Conservation (phyloP, 2,888 invertebrate species). For the Heliconius cydno region DNA sequence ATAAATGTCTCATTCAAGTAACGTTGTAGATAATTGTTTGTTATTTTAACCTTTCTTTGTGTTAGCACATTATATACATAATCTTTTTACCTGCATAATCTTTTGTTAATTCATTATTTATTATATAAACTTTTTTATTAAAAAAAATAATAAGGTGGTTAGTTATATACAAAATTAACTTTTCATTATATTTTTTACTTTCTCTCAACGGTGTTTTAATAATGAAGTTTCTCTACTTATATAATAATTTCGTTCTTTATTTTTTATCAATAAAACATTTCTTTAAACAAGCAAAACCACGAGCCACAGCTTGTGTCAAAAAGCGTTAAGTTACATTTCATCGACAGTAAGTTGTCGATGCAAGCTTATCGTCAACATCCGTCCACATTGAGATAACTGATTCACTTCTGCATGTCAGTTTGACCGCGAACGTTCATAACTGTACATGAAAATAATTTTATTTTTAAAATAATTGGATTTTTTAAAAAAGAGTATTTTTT, state of each 20-base stretch:
- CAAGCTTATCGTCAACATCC: constrained; percentile 40
- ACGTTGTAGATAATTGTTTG: background rate
- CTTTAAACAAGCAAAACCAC: background rate
- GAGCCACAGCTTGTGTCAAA: background rate
- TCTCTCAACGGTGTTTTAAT: too few species aligned
- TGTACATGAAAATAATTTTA: background rate
- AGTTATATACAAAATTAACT: too few species aligned
- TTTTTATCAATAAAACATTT: background rate
- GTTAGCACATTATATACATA: background rate
- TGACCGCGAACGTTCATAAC: background rate
- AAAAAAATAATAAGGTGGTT: too few species aligned
- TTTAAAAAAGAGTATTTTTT: background rate
- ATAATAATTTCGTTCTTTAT: too few species aligned
- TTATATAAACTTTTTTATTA: too few species aligned
- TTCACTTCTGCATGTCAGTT: constrained; percentile 21
- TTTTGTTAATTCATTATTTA: too few species aligned
- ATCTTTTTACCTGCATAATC: too few species aligned
- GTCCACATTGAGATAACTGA: constrained; percentile 30
- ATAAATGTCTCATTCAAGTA: background rate
- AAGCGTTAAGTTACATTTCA: constrained; percentile 22
- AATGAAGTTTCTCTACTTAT: too few species aligned
- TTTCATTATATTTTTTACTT: too few species aligned
- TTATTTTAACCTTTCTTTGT: background rate
- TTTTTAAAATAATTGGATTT: background rate
- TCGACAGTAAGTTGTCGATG: constrained; percentile 29